A percentile compares a stretch with the other conserved stretches of the same genome.
These are phyloP conservation scores for Electrophaes corylata DNA, from an alignment of 2,888 invertebrate species.

Conservation along the genomic window DNA sequence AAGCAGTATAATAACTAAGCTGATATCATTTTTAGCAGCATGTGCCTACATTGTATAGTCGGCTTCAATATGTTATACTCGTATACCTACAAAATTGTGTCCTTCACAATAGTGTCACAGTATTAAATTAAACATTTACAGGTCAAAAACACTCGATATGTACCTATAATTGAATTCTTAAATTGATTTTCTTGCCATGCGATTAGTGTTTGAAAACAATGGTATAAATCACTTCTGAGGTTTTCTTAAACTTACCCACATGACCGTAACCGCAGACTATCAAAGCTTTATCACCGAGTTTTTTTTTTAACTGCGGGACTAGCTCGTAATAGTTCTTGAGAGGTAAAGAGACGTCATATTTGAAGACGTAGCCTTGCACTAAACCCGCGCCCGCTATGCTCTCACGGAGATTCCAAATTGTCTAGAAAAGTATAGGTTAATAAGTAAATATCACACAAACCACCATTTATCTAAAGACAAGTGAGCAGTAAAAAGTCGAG, in stretches of 20 bases:
- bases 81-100: too few species aligned
- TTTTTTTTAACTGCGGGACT: slow-evolving; percentile 88
- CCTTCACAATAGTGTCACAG: too few species aligned
- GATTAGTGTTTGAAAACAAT: too few species aligned
- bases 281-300: slow-evolving; percentile 85
- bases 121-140: too few species aligned
- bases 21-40: too few species aligned
- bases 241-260: slow-evolving; percentile 86
- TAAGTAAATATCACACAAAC: background rate
- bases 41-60: too few species aligned
- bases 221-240: slow-evolving; percentile 4
- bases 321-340: slow-evolving; percentile 92
- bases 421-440: slow-evolving; percentile 52
- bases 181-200: too few species aligned
- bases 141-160: too few species aligned
- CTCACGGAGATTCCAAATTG: slow-evolving; percentile 95
- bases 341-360: slow-evolving; percentile 97
- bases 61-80: too few species aligned
- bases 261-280: slow-evolving; percentile 96
- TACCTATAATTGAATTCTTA: too few species aligned
- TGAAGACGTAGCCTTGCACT: slow-evolving; percentile 94
- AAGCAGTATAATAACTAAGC: too few species aligned
- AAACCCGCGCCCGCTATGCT: slow-evolving; percentile 90
- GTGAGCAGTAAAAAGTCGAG: too few species aligned
- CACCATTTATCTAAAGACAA: background rate